Evolutionary conservation across 1,140 invertebrate genomes (phyloP), one percentile per base, ranked within the genome.

Genomic region (Babylonia areolata): DNA sequence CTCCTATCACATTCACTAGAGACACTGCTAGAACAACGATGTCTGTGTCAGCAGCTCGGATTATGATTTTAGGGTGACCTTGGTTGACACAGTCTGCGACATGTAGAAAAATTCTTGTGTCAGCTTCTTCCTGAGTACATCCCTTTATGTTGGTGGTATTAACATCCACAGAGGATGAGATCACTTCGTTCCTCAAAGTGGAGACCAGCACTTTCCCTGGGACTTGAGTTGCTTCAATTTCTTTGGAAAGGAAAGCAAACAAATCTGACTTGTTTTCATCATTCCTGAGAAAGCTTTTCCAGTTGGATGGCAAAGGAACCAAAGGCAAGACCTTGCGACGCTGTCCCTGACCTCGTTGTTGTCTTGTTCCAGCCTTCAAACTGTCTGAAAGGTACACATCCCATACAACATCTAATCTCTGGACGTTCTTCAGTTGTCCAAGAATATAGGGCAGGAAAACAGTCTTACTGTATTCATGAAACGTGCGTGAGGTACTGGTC

Each of bases 91-190:
- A 31, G 20, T 81, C 3, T 46, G 40, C 35, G 11, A 46, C 31
- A 46, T 80, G 78, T 40, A 80, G 40, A 40, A 80, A 12, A 11
- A 80, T 81, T 15, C 40, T 3, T 3, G 39, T 46, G 40, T 81
- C 79, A 23, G 79, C 79, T 33, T 81, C 79, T 33, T 81, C 78
- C 2, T 81, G 79, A 6, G n/a, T 23, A n/a, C 79, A 81, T 5
- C 39, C 39, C 37, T 20, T 2, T 3, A 81, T 3, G 20, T 20
- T 42, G 35, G 78, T 17, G 9, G 20, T 46, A 46, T 20, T 35
- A 11, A 9, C 37, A 9, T 46, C n/a, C 17, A 5, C 35, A 42
- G 35, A 33, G 28, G 35, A 39, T 20, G 28, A 17, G 20, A 78
- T 11, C 17, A 78, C 75, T 3, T 37, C 28, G 31, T 5, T 42